Percentiles rank a stretch among this genome's conserved stretches.
Conservation (phyloP, 2,797 vertebrate species). For the Odontamblyopus lacepedii region DNA sequence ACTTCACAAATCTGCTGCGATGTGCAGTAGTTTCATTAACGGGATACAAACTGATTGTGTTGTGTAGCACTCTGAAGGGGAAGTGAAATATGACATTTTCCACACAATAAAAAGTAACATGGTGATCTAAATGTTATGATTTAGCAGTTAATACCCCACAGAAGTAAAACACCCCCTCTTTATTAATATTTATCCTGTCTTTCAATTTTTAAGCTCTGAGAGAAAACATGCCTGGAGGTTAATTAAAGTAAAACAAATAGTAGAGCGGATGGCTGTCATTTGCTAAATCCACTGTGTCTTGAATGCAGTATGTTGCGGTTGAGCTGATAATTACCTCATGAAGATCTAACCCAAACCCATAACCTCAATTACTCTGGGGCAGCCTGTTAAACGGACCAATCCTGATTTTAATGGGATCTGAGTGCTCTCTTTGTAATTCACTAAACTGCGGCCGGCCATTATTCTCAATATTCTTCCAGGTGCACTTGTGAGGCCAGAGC, state of each 20-base stretch:
- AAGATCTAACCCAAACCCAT: neutral
- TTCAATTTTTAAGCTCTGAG: neutral
- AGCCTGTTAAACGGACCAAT: neutral
- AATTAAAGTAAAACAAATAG: neutral
- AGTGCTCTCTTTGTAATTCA: neutral
- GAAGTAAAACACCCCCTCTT: no score
- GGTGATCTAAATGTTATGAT: no score
- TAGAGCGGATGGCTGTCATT: neutral
- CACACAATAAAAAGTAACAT: no score
- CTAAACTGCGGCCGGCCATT: neutral
- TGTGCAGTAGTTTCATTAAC: no score
- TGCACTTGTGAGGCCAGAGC: neutral
- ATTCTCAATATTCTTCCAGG: neutral
- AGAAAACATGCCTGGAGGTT: neutral
- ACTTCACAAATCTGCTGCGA: no score
- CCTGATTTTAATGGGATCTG: constrained; percentile 3
- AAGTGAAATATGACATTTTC: no score
- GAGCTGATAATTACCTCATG: constrained; percentile 9
- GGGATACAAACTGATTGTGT: no score
- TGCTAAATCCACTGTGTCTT: neutral
- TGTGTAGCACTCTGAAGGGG: no score
- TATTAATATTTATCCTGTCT: neutral
- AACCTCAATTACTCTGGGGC: neutral
- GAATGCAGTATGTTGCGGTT: neutral
- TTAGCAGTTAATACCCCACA: no score